These are phyloP conservation scores for Leptodactylus fallax DNA, from an alignment of 2,797 vertebrate genomes.

Conservation along the genomic window DNA sequence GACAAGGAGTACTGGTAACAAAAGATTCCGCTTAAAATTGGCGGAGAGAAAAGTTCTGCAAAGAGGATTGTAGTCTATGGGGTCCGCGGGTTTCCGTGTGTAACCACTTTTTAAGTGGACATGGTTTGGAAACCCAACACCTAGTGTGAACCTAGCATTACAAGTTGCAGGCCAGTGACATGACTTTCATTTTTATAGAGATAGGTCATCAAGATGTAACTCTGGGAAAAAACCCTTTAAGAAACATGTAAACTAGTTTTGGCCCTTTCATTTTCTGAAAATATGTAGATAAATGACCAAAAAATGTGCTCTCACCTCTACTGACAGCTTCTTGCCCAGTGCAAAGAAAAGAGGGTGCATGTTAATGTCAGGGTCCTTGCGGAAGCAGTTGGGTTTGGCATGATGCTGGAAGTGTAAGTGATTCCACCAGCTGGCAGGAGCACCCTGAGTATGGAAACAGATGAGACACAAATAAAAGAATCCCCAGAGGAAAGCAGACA, in stretches of 20 bases:
- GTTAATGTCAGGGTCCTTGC: slow-evolving; percentile 82
- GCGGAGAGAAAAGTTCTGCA: too few relatives aligned
- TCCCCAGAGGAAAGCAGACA: background rate
- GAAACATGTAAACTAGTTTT: background rate
- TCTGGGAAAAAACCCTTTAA: background rate
- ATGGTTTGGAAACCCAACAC: too few relatives aligned
- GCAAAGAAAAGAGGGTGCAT: slow-evolving; percentile 83
- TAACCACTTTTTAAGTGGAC: too few relatives aligned
- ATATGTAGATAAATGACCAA: background rate
- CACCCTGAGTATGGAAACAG: slow-evolving; percentile 72
- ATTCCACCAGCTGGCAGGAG: slow-evolving; percentile 85
- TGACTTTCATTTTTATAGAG: too few relatives aligned
- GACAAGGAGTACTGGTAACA: too few relatives aligned
- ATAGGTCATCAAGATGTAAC: too few relatives aligned
- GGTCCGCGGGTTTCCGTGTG: too few relatives aligned
- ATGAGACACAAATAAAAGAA: background rate
- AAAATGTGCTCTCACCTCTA: slow-evolving; percentile 76
- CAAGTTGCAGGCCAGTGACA: too few relatives aligned
- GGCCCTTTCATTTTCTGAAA: background rate
- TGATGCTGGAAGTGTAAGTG: slow-evolving; percentile 85
- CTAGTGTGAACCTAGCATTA: too few relatives aligned
- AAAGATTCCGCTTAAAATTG: too few relatives aligned
- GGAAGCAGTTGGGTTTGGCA: slow-evolving; percentile 83
- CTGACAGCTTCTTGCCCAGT: slow-evolving; percentile 79
- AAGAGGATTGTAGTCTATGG: too few relatives aligned